Base-by-base conservation (phyloP, 2,113 vertebrate genomes). In the Pelobates fuscus region DNA sequence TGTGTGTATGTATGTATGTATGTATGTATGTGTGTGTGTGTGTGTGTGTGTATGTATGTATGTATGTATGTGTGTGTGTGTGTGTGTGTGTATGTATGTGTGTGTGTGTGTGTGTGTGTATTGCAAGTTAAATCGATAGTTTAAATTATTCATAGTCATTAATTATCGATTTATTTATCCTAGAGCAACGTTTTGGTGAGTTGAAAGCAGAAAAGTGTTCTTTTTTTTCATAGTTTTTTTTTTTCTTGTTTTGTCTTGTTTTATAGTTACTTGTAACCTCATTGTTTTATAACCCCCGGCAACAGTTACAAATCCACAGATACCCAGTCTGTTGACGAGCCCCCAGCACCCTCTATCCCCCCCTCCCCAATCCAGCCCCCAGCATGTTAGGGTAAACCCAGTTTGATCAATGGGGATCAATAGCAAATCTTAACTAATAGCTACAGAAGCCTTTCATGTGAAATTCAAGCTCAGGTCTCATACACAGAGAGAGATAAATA, bases 61-160 rank as follows among this genome's bases (percentile, higher is more conserved):
- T 32, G 10, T 10, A 32, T 32, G 10, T 5, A 32, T 5, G 10
- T 32, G 10, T 32, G 10, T 10, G 10, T 10, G 30, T 32, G 10
- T 32, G 30, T 32, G 30, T 32, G 30, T 5, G 4, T 32, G 30
- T 10, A 37, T 37, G 10, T 37, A 37, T 37, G 10, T 37, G 10
- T 37, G 32, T 37, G 10, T 37, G 5, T 6, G 5, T 6, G 10
- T 37, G 32, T 37, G 32, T 37, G 1, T 37, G 10, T 37, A 37
- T 70, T 77, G 77, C 62, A 46, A 26, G 62, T 30, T 24, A 25
- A 74, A 82, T 79, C 81, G 57, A 80, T 80, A 37, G 24, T 15
- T 21, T 82, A 81, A 82, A 82, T 82, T 82, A 82, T 82, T 82
- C 81, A 82, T 66, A 62, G 80, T 81, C 81, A 83, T 83, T 83